Base-by-base conservation (phyloP, 2,113 vertebrate genomes). In the Neolamprologus sp. region DNA sequence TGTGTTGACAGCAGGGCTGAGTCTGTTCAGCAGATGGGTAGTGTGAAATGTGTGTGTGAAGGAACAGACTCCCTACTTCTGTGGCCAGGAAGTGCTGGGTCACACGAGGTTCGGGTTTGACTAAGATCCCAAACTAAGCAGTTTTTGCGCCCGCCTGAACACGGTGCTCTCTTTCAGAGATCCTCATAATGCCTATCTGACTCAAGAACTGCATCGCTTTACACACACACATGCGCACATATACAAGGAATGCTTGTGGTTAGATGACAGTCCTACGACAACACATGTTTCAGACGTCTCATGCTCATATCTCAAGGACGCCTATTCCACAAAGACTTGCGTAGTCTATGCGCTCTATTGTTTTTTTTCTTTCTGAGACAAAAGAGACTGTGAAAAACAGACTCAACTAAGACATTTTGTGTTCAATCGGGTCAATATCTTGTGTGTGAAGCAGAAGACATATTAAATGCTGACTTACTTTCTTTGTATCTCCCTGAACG, bases 401-500 rank as follows among this genome's bases (percentile, higher is more conserved):
- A 13, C 73, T 51, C 73, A 33, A n/a, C 45, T 51, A 51, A 78
- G 26, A 78, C 16, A 30, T 51, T 78, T 51, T 51, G 16, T n/a
- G 58, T 87, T 82, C 6, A 35, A 81, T 40, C 17, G 7, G 33
- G 47, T 58, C 49, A 58, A 53, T 49, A 33, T 51, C 26, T 19
- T 49, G 73, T 4, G 16, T 33, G 45, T 78, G 26, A 78, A 33
- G 65, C 16, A 80, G n/a, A 57, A 71, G 37, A 68, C 12, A 84
- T 21, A 63, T 4, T 10, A 84, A 89, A 80, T 12, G 19, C 4
- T 73, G 65, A 97, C 96, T 96, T 93, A 97, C 96, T 94, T 94
- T 96, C 94, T 95, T 95, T 89, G 96, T 97, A 97, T 93, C 96
- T 95, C 73, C 96, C 96, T 12, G 96, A 95, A 57, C 95, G 96